Evolutionary conservation across 2,888 invertebrate species (phyloP).

Genomic region (Mimachlamys varia): DNA sequence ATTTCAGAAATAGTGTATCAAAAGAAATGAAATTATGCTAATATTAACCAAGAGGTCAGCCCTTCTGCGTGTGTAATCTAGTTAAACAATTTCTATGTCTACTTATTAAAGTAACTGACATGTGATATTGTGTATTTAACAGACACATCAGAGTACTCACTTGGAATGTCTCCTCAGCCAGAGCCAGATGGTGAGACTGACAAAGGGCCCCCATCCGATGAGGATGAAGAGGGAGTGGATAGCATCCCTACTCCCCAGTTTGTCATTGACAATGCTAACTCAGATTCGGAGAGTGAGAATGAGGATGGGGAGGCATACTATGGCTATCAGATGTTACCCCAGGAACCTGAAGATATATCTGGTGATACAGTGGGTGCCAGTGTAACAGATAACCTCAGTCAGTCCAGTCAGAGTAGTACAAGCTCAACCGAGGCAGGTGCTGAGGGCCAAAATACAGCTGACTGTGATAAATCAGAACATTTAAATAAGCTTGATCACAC

Average conservation of each 20-base stretch:
- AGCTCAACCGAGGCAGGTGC: background rate
- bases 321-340: conserved; percentile 8
- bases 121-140: background rate
- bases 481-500: conserved; percentile 1
- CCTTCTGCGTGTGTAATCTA: too few species aligned
- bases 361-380: background rate
- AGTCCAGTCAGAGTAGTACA: background rate
- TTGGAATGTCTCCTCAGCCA: conserved; percentile 2
- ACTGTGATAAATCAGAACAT: conserved; percentile 14
- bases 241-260: background rate
- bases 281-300: background rate
- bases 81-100: too few species aligned
- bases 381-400: background rate
- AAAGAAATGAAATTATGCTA: too few species aligned
- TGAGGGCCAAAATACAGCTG: background rate
- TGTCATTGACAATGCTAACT: conserved; percentile 34
- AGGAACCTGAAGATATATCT: conserved; percentile 1
- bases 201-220: background rate
- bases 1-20: too few species aligned
- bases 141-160: background rate
- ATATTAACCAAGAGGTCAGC: too few species aligned
- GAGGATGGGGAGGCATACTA: background rate
- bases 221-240: background rate
- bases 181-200: conserved; percentile 23
- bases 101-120: background rate